Evolutionary conservation across 2,888 invertebrate species (phyloP).

Genomic region (Diabrotica balteata): DNA sequence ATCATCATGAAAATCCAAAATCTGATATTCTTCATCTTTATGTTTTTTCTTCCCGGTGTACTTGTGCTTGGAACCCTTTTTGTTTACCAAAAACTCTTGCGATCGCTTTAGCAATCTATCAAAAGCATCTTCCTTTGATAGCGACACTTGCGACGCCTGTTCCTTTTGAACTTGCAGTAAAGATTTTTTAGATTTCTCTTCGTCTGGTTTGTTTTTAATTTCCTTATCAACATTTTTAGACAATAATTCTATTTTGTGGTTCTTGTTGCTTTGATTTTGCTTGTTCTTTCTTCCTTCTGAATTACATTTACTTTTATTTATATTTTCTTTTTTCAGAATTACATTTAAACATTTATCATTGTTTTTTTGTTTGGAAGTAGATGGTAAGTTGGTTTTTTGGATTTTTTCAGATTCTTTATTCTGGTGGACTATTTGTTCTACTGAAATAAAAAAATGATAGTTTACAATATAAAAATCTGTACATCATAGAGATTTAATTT

Average conservation of each 20-base stretch:
- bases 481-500: too few species aligned
- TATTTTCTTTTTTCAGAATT: background rate
- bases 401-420: background rate
- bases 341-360: background rate
- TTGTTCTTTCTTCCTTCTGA: background rate
- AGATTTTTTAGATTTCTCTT: too few species aligned
- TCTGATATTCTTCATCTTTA: slow-evolving; percentile 26
- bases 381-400: slow-evolving; percentile 1
- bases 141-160: background rate
- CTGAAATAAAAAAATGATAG: slow-evolving; percentile 4
- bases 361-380: slow-evolving; percentile 6
- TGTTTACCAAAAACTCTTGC: slow-evolving; percentile 16
- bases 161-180: background rate
- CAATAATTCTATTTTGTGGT: background rate
- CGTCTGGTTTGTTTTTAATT: too few species aligned
- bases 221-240: too few species aligned
- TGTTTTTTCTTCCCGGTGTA: slow-evolving; percentile 35
- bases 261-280: background rate
- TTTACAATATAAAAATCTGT: too few species aligned
- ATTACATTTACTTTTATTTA: background rate
- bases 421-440: background rate
- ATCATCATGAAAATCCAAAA: slow-evolving; percentile 40
- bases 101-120: slow-evolving; percentile 21
- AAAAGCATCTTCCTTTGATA: slow-evolving; percentile 20
- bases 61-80: slow-evolving; percentile 25